These are phyloP conservation scores for Xestia xanthographa DNA, from an alignment of 2,888 invertebrate genomes.

Conservation along the genomic window DNA sequence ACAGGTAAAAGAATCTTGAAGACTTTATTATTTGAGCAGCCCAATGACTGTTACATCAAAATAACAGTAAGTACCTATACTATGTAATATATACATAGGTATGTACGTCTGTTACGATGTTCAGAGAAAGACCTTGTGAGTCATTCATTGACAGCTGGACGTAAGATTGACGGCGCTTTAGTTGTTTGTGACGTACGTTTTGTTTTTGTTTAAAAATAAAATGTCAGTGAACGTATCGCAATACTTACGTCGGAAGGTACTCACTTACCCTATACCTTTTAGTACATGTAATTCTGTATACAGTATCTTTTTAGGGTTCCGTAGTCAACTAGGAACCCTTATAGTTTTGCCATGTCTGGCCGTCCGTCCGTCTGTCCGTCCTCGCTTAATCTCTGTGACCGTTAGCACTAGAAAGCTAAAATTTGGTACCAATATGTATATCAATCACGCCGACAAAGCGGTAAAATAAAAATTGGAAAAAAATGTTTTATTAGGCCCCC, in stretches of 20 bases:
- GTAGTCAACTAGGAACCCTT: too few species aligned
- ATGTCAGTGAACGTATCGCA: constrained; percentile 27
- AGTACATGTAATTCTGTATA: not conserved
- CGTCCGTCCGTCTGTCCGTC: too few species aligned
- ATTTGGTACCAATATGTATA: too few species aligned
- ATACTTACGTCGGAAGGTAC: not conserved
- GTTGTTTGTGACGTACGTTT: constrained; percentile 5
- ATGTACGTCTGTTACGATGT: constrained; percentile 1
- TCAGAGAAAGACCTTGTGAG: constrained; percentile 41
- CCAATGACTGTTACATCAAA: not conserved
- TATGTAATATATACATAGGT: not conserved
- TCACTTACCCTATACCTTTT: not conserved
- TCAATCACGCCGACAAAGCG: too few species aligned
- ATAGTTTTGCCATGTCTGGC: too few species aligned
- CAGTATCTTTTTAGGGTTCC: too few species aligned
- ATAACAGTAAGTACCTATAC: not conserved
- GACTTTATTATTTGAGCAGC: not conserved
- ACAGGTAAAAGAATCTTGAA: not conserved
- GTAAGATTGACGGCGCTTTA: constrained; percentile 24
- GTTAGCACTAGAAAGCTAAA: too few species aligned
- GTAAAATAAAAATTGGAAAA: too few species aligned
- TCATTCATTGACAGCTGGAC: constrained; percentile 50
- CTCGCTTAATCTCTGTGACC: too few species aligned
- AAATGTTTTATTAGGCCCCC: too few species aligned
- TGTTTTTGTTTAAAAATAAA: constrained; percentile 29